These are phyloP conservation scores for Heliconius congener DNA, from an alignment of 1,140 invertebrate species.

Conservation along the genomic window DNA sequence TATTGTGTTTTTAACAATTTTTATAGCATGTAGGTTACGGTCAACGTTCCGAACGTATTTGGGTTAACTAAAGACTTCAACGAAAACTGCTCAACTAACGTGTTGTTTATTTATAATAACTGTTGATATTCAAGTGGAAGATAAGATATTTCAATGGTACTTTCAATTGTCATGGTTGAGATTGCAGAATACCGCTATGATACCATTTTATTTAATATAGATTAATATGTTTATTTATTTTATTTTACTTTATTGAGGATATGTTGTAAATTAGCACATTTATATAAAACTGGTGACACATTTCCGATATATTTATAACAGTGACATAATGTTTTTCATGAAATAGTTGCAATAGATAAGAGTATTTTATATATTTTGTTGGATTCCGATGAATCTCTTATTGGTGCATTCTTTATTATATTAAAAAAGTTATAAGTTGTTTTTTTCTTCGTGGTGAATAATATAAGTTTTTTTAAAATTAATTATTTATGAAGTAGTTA, in stretches of 20 bases:
- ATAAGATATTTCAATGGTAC: conserved; percentile 13
- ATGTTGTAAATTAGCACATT: not conserved
- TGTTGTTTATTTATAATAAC: conserved; percentile 19
- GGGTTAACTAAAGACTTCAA: conserved; percentile 65
- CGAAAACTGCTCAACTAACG: conserved; percentile 35
- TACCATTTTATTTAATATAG: not conserved
- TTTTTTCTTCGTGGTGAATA: not conserved
- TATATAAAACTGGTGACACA: conserved; percentile 1
- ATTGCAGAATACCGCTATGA: not conserved
- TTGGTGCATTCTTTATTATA: not conserved
- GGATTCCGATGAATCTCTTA: not conserved
- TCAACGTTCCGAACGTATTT: conserved; percentile 53
- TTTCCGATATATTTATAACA: conserved; percentile 8
- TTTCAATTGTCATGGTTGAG: not conserved
- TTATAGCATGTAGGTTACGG: conserved; percentile 49
- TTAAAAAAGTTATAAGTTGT: not conserved
- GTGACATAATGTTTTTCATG: conserved; percentile 16
- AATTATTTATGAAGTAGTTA: not conserved
- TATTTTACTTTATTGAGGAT: not conserved
- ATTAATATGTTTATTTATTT: not conserved
- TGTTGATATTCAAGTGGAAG: conserved; percentile 9
- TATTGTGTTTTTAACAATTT: conserved; percentile 12
- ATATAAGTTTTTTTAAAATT: not conserved
- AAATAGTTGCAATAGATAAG: not conserved
- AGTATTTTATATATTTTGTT: not conserved